Conservation (phyloP, 2,888 invertebrate genomes). For the Macrophya alboannulata region DNA sequence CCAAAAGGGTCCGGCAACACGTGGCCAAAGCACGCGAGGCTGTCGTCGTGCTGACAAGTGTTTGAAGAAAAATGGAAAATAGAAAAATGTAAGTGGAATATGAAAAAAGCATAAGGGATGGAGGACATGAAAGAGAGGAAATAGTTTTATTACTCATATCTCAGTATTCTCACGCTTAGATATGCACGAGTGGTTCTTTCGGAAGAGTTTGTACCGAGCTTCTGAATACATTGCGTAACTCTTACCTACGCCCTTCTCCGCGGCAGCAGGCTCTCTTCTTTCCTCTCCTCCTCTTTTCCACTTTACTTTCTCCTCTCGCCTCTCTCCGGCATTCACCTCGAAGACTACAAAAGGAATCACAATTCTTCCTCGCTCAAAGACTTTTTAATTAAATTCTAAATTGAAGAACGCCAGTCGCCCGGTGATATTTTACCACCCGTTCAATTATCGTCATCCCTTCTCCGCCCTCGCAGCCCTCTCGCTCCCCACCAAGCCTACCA, state of each 20-base stretch:
- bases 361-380: conserved; percentile 61
- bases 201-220: conserved; percentile 32
- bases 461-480: conserved; percentile 5
- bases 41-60: conserved; percentile 1
- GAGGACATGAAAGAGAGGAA: conserved; percentile 53
- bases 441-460: conserved; percentile 60
- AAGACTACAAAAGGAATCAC: conserved; percentile 59
- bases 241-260: conserved; percentile 57
- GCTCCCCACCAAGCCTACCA: neutral
- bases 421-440: conserved; percentile 61
- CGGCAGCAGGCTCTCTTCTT: conserved; percentile 29
- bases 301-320: neutral
- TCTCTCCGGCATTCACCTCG: conserved; percentile 41
- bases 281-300: neutral
- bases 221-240: conserved; percentile 60
- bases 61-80: conserved; percentile 27
- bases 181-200: neutral
- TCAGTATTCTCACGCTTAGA: neutral
- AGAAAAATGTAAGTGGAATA: conserved; percentile 34
- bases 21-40: conserved; percentile 42
- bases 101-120: conserved; percentile 33
- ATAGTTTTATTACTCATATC: conserved; percentile 14
- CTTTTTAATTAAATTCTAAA: conserved; percentile 65
- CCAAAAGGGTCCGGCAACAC: conserved; percentile 28
- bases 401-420: conserved; percentile 60